Evolutionary conservation across 2,113 vertebrate genomes (phyloP), one percentile per base, ranked within the genome.

Genomic region (Beaufortia kweichowensis): DNA sequence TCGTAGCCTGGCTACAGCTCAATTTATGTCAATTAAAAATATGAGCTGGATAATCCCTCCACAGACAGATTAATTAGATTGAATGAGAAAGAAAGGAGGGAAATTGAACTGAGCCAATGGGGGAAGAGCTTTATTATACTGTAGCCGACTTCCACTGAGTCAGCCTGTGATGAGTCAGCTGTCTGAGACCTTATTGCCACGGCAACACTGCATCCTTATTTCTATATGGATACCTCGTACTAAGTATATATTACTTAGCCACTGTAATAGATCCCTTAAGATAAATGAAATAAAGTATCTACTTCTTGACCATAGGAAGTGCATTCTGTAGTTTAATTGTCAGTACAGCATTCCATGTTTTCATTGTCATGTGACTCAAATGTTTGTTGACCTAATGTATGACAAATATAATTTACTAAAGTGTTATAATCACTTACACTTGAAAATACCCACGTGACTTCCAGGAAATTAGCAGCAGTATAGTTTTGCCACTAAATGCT

Each of bases 31-130:
- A 79, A 71, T 82, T 80, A 76, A 81, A 72, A 78, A 84, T 57
- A 61, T 82, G 77, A 87, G 78, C 62, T 69, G 73, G 50, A 76
- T 84, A 66, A 90, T 82, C 73, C 29, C 75, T 78, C 79, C 53
- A 28, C 31, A 61, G 66, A 66, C 69, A 56, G 71, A 81, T 84
- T 72, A 80, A 77, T 79, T 60, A 66, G 33, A 79, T 75, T 76
- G 63, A 66, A 50, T 43, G 66, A 26, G 66, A 24, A 75, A 66
- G 50, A 26, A 68, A 81, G 83, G 70, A 79, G 63, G 7, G 75
- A 74, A 57, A 35, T 1, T 28, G 17, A 65, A 12, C 3, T 1
- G 28, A 35, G 29, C 67, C 67, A 56, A 70, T 70, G 29, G 67
- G 29, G 67, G 48, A 55, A 70, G 29, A 70, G 48, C 6, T 70